These are phyloP conservation scores for Eristalis arbustorum DNA, from an alignment of 2,888 invertebrate genomes.

Conservation along the genomic window DNA sequence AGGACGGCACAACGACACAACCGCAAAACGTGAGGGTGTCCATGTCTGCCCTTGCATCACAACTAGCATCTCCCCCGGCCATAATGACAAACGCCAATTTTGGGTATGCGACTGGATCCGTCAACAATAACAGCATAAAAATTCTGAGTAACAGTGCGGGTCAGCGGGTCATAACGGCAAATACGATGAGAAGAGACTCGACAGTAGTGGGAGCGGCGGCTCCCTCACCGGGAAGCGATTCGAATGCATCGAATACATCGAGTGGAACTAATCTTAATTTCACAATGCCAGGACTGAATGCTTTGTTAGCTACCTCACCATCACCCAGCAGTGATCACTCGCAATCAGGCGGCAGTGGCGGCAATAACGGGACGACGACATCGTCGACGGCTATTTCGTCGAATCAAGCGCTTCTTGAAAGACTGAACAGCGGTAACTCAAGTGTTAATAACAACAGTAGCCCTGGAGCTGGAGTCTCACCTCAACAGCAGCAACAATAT, in stretches of 20 bases:
- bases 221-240: constrained; percentile 80
- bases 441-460: constrained; percentile 69
- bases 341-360: constrained; percentile 72
- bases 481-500: constrained; percentile 76
- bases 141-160: constrained; percentile 70
- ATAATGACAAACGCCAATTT: constrained; percentile 79
- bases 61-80: constrained; percentile 80
- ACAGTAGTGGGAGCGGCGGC: constrained; percentile 81
- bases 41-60: constrained; percentile 80
- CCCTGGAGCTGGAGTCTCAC: constrained; percentile 75
- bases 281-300: constrained; percentile 83
- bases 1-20: constrained; percentile 71
- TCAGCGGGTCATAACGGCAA: constrained; percentile 76
- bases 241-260: constrained; percentile 79
- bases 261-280: constrained; percentile 80
- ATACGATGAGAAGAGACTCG: constrained; percentile 80
- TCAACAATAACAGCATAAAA: constrained; percentile 73
- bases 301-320: constrained; percentile 81
- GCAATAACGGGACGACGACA: constrained; percentile 43
- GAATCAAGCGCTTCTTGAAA: constrained; percentile 78
- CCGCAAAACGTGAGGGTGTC: constrained; percentile 80
- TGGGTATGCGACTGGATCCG: constrained; percentile 73
- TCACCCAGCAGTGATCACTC: constrained; percentile 79
- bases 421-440: constrained; percentile 77
- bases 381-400: constrained; percentile 74